Base-by-base conservation (phyloP, 2,888 invertebrate genomes). In the Amitus sp. region DNA sequence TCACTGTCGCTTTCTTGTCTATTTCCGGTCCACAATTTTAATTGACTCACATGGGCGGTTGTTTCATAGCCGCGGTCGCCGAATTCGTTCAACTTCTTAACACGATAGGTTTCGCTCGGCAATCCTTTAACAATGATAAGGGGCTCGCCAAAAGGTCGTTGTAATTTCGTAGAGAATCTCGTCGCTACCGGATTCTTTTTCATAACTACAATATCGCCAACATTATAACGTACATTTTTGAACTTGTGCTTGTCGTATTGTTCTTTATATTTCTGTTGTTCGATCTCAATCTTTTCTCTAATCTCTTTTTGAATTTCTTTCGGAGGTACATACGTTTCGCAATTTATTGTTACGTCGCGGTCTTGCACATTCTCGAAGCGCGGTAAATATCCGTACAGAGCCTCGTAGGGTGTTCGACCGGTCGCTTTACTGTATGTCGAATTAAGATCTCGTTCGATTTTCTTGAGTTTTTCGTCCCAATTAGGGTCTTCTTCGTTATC, bases 321-420 rank as follows among this genome's bases (percentile, higher is more conserved):
- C 27, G 27, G 27, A 6, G 4, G 5, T 4, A 27, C 27, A 27
- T 27, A 27, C 4, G 27, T 27, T 27, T 27, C 27, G 27, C 9
- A 6, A 4, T 4, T 27, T 27, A 6, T 9, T 9, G 27, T 27
- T 27, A 27, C 40, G 40, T 5, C 13, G 17, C 9, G 12, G 18
- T 13, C 28, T 27, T n/a, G n/a, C 47, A 13, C n/a, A n/a, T n/a
- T n/a, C n/a, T 33, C 17, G 34, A 49, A 47, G 3, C 47, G 10
- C 12, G 47, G 47, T 9, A 12, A 5, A 34, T 47, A 33, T n/a
- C 47, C 47, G 12, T 30, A 47, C 3, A 47, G 9, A 30, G 33
- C 33, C n/a, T 47, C 47, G 13, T 27, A 47, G 2, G 47, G 47
- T 3, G 47, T 47, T 12, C 47, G 47, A 2, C 47, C 47, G 7